phyloP scores from a whole-genome alignment of 35 echinoderm and acorn worm species.

The Chiridota heheva region DNA sequence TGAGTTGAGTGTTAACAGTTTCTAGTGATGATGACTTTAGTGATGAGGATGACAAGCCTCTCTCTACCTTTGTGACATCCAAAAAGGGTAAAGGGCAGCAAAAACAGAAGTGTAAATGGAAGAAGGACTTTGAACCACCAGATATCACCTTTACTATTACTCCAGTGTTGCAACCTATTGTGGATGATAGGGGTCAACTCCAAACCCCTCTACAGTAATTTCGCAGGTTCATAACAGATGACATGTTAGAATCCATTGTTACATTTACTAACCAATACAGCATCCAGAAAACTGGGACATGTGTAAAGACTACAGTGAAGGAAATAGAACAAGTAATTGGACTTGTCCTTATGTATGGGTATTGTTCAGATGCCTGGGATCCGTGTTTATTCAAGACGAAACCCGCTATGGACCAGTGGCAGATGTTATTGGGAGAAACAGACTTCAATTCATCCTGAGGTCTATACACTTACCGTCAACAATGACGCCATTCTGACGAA shows the following conservation, averaged over 20 bases:
- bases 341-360: background rate
- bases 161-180: background rate
- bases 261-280: slow-evolving; percentile 7
- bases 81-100: slow-evolving; percentile 15
- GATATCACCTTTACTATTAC: background rate
- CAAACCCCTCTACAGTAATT: slow-evolving; percentile 4
- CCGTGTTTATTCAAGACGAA: slow-evolving; percentile 7
- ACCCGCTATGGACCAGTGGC: slow-evolving; percentile 8
- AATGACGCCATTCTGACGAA: slow-evolving; percentile 18
- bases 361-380: slow-evolving; percentile 35
- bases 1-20: background rate
- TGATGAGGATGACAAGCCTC: background rate
- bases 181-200: slow-evolving; percentile 10
- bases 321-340: slow-evolving; percentile 27
- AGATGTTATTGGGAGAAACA: slow-evolving; percentile 17
- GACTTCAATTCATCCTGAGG: slow-evolving; percentile 6
- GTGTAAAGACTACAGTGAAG: slow-evolving; percentile 13
- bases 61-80: background rate
- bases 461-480: slow-evolving; percentile 28
- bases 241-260: background rate
- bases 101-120: background rate
- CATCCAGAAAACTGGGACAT: background rate
- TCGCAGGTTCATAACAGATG: slow-evolving; percentile 14
- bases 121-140: slow-evolving; percentile 7
- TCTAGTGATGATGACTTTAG: slow-evolving; percentile 3